Percentiles rank a stretch among this genome's conserved stretches.
These are phyloP conservation scores for Enteromius anoplus DNA, from an alignment of 2,797 vertebrate genomes.

Conservation along the genomic window DNA sequence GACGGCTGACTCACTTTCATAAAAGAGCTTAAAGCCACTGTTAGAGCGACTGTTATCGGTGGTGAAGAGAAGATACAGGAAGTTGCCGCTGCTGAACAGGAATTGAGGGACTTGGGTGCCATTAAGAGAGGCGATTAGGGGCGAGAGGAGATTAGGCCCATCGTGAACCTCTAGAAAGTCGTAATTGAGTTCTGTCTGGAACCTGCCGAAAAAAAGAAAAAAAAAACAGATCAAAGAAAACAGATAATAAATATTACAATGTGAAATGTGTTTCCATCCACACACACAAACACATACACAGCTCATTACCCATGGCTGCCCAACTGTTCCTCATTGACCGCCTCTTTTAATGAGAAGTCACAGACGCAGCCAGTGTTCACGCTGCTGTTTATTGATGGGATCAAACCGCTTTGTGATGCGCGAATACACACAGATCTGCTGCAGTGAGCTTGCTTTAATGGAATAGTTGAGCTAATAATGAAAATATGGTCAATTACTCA, in stretches of 20 bases:
- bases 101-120: constrained; percentile 97
- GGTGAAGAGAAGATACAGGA: constrained; percentile 95
- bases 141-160: constrained; percentile 93
- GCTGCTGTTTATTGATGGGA: constrained; percentile 13
- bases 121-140: constrained; percentile 93
- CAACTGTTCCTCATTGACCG: not conserved
- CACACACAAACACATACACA: constrained; percentile 32
- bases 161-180: constrained; percentile 97
- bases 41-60: constrained; percentile 98
- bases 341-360: constrained; percentile 35
- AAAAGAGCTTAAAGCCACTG: constrained; percentile 98
- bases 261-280: constrained; percentile 24
- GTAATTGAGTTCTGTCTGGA: constrained; percentile 97
- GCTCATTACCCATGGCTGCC: constrained; percentile 31
- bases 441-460: not conserved
- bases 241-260: constrained; percentile 11
- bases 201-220: constrained; percentile 74
- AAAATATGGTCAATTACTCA: not conserved
- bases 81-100: constrained; percentile 92
- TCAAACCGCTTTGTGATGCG: constrained; percentile 13
- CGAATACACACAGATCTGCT: constrained; percentile 11
- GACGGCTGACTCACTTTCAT: constrained; percentile 87
- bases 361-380: not conserved
- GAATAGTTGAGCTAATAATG: not conserved
- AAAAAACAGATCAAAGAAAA: constrained; percentile 32